These are phyloP conservation scores for Eidolon dupreanum DNA, from an alignment of 2,797 vertebrate genomes.

Conservation along the genomic window DNA sequence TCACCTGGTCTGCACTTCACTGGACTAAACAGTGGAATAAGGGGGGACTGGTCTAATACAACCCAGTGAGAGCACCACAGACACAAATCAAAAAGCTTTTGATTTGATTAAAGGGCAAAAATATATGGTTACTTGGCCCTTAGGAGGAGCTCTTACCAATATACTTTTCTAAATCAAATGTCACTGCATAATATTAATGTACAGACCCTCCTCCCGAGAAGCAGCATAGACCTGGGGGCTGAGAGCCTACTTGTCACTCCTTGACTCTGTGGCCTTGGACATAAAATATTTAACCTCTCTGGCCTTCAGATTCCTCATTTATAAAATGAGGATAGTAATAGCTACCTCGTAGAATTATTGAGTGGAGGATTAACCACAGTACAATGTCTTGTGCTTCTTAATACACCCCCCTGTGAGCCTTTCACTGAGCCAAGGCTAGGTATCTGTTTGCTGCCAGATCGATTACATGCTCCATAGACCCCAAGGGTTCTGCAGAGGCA, in stretches of 20 bases:
- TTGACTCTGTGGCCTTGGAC: background rate
- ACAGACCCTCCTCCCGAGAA: background rate
- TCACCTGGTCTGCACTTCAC: background rate
- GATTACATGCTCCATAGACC: background rate
- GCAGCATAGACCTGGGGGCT: background rate
- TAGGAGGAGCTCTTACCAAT: background rate
- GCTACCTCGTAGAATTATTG: background rate
- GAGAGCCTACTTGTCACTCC: background rate
- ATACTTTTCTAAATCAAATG: slow-evolving; percentile 4
- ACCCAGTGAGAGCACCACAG: background rate
- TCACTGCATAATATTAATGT: background rate
- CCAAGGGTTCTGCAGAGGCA: background rate
- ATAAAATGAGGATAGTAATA: background rate
- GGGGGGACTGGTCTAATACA: background rate
- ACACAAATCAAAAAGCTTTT: background rate
- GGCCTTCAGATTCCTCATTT: slow-evolving; percentile 2
- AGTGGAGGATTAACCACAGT: background rate
- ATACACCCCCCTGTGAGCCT: background rate
- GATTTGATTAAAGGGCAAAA: background rate
- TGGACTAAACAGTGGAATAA: background rate
- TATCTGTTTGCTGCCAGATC: background rate
- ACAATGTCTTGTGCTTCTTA: background rate
- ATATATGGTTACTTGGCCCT: background rate
- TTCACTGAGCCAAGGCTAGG: background rate
- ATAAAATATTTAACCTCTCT: background rate